Evolutionary conservation across 2,113 vertebrate species (phyloP), one percentile per base, ranked within the genome.

Genomic region (Cyprinodon variegatus): DNA sequence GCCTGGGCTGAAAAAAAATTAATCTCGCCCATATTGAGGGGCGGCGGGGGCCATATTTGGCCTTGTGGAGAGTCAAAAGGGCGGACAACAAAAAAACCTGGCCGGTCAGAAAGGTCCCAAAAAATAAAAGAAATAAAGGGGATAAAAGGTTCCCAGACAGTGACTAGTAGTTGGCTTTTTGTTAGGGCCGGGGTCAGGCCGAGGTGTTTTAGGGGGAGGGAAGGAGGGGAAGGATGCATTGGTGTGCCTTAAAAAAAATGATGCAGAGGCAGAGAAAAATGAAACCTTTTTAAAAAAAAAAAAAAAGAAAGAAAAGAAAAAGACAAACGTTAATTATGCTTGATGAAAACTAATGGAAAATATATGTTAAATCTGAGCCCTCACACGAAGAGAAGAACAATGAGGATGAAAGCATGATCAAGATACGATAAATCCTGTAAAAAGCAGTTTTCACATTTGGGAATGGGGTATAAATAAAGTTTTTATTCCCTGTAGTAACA

Each of bases 151-250:
- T 80, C 78, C 82, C 87, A 92, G 92, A 93, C 92, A 93, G 88
- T 92, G 92, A 93, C 86, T 92, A 91, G 92, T 92, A 87, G 90
- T 84, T 84, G 85, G 87, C 92, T 92, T 92, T 92, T 93, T 93
- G 92, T 93, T 91, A 12, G 1, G 64, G 43, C 72, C 1, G 77
- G 82, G 92, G 92, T 93, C 92, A 93, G 50, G 77, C 46, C 70
- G 75, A 83, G 92, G 90, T 91, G 89, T 83, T 86, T 13, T 40
- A 10, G 57, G 39, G 38, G 2, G 5, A 12, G 40, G 45, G 37
- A 11, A 1, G n/a, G 14, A 43, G 50, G 48, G 11, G 3, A 8
- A 38, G 39, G 61, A 76, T 36, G 68, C 70, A 48, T 64, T 12
- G 37, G 74, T 74, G 4, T 22, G 48, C 29, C 64, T 77, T 29